A percentile compares a stretch with the other conserved stretches of the same genome.
Conservation (phyloP, 2,888 invertebrate species). For the Drosophila vallismaia region DNA sequence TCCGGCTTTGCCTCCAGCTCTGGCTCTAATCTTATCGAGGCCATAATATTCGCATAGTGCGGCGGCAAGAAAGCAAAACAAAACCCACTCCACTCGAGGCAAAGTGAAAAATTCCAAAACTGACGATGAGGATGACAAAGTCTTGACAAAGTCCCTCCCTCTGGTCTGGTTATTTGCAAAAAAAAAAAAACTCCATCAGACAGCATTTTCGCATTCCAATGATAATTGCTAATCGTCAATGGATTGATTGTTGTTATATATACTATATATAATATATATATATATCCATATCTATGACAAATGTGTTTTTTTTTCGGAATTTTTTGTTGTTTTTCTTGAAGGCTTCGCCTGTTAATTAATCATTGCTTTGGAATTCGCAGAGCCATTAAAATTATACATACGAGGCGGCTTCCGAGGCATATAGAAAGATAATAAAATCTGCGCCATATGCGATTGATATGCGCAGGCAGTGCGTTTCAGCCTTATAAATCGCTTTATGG, state of each 20-base stretch:
- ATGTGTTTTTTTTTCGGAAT: slow-evolving; percentile 27
- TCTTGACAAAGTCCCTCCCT: slow-evolving; percentile 19
- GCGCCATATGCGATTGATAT: slow-evolving; percentile 55
- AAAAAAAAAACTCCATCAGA: slow-evolving; percentile 67
- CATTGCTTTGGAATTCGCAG: slow-evolving; percentile 69
- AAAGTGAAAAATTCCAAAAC: slow-evolving; percentile 15
- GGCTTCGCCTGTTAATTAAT: slow-evolving; percentile 72
- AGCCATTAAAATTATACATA: slow-evolving; percentile 52
- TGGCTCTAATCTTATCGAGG: slow-evolving; percentile 72
- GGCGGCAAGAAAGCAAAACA: slow-evolving; percentile 38
- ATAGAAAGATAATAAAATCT: slow-evolving; percentile 61
- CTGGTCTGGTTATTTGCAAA: neutral
- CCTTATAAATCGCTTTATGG: slow-evolving; percentile 9
- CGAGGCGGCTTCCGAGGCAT: slow-evolving; percentile 48
- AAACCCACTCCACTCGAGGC: slow-evolving; percentile 29
- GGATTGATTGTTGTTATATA: slow-evolving; percentile 63
- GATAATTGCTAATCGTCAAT: slow-evolving; percentile 76
- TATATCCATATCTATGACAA: slow-evolving; percentile 29
- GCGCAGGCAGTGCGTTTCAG: slow-evolving; percentile 34
- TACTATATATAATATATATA: slow-evolving; percentile 23
- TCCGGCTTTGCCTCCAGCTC: slow-evolving; percentile 59
- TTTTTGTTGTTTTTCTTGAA: slow-evolving; percentile 58
- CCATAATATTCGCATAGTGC: slow-evolving; percentile 66
- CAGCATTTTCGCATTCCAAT: slow-evolving; percentile 74
- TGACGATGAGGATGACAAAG: slow-evolving; percentile 57